phyloP scores from a whole-genome alignment of 2,888 invertebrate species.

The Isoperla grammatica region DNA sequence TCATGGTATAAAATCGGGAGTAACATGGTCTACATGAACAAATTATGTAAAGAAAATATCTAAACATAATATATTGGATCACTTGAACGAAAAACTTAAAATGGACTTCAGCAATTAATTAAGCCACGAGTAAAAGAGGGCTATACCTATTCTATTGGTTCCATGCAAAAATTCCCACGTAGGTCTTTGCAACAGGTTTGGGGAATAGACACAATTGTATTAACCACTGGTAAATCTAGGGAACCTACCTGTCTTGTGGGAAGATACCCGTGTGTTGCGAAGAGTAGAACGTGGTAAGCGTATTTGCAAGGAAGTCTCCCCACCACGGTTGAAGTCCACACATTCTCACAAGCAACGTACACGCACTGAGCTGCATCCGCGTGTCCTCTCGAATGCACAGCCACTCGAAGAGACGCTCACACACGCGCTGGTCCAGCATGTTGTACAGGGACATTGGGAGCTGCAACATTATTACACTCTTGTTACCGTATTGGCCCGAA shows the following conservation, averaged over 20 bases:
- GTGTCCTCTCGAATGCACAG: slow-evolving; percentile 73
- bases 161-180: too few relatives aligned
- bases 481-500: too few relatives aligned
- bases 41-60: too few relatives aligned
- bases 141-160: too few relatives aligned
- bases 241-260: slow-evolving; percentile 72
- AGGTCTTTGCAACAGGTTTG: too few relatives aligned
- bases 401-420: slow-evolving; percentile 63
- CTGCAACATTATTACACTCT: too few relatives aligned
- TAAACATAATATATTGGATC: too few relatives aligned
- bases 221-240: background rate
- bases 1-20: background rate
- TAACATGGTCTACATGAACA: too few relatives aligned
- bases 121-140: too few relatives aligned
- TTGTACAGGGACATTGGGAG: slow-evolving; percentile 41
- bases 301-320: slow-evolving; percentile 84
- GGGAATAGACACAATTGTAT: too few relatives aligned
- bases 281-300: slow-evolving; percentile 70
- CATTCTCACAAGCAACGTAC: slow-evolving; percentile 70
- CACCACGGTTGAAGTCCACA: slow-evolving; percentile 77
- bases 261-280: slow-evolving; percentile 72
- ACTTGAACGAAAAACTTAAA: too few relatives aligned
- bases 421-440: slow-evolving; percentile 44
- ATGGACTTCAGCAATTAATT: too few relatives aligned
- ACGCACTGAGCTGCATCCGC: slow-evolving; percentile 70